Base-by-base conservation (phyloP, 2,888 invertebrate species). In the Ommatoiulus sabulosus region DNA sequence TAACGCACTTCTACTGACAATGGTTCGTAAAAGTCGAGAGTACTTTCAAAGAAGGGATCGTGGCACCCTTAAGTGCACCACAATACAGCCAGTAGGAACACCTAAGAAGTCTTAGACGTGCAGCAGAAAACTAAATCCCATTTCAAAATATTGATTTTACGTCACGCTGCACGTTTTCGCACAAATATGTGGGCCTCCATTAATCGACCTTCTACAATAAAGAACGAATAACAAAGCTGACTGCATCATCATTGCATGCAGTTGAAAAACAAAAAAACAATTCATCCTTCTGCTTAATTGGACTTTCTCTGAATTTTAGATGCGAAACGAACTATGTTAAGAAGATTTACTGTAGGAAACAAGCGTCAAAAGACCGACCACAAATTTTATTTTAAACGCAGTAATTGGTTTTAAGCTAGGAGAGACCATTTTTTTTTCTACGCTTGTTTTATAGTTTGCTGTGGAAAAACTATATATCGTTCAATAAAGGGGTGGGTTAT, bases 131-230 rank as follows among this genome's bases (percentile, higher is more conserved):
- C 20, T 63, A 63, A 63, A 63, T 63, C 63, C 63, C 63, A n/a
- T 63, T 63, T 63, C 17, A 63, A 63, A 63, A 63, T 63, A 63
- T 63, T 63, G 63, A n/a, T 63, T 63, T 63, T 63, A 63, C 63
- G 20, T 6, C 63, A n/a, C 63, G 20, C 20, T 63, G 63, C 63
- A 63, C 63, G 63, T 63, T 63, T 57, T 63, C 20, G 20, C 8
- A 63, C 4, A 52, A 12, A 17, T 15, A 52, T 52, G 15, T 52
- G 52, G 52, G 48, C 8, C 52, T 52, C 0, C 17, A 17, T 52
- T 52, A 15, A 12, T 12, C 52, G 17, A 1, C 12, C 17, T 15
- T 15, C 1, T 63, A 20, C 20, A 63, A 63, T 20, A 6, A 63
- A 20, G 6, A 20, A 63, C 17, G 5, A 63, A n/a, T 63, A 63